These are phyloP conservation scores for Aporophyla nigra DNA, from an alignment of 2,888 invertebrate species.

Conservation along the genomic window DNA sequence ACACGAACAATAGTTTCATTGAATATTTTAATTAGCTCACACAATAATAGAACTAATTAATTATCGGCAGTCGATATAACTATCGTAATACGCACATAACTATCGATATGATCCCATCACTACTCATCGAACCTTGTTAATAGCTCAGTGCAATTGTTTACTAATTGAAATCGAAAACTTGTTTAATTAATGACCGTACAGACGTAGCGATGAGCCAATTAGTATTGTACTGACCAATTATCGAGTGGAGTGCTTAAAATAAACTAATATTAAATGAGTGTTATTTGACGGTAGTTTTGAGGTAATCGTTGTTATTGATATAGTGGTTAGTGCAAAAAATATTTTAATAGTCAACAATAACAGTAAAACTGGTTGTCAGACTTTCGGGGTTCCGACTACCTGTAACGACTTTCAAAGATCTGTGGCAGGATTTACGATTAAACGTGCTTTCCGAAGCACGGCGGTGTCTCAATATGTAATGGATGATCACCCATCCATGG, in stretches of 20 bases:
- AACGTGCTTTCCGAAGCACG: too few relatives aligned
- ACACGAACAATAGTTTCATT: background rate
- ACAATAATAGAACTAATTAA: background rate
- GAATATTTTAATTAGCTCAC: background rate
- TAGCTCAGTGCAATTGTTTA: conserved; percentile 76
- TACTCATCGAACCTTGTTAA: conserved; percentile 51
- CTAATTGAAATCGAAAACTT: conserved; percentile 85
- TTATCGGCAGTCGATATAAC: background rate
- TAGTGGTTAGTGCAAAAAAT: background rate
- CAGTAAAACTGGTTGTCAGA: too few relatives aligned
- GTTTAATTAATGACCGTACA: conserved; percentile 80
- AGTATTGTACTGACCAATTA: conserved; percentile 74
- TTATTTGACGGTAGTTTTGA: conserved; percentile 23
- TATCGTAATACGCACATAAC: background rate
- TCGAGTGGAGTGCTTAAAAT: conserved; percentile 49
- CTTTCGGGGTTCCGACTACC: too few relatives aligned
- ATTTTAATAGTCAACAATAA: too few relatives aligned
- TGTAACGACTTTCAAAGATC: too few relatives aligned
- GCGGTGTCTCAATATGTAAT: too few relatives aligned
- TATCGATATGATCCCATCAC: conserved; percentile 54
- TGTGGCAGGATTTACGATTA: too few relatives aligned
- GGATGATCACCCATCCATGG: too few relatives aligned
- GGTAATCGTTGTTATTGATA: background rate
- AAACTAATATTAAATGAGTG: conserved; percentile 56
- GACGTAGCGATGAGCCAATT: conserved; percentile 76